These are phyloP conservation scores for Limnothrissa miodon DNA, from an alignment of 2,113 vertebrate species.

Conservation along the genomic window DNA sequence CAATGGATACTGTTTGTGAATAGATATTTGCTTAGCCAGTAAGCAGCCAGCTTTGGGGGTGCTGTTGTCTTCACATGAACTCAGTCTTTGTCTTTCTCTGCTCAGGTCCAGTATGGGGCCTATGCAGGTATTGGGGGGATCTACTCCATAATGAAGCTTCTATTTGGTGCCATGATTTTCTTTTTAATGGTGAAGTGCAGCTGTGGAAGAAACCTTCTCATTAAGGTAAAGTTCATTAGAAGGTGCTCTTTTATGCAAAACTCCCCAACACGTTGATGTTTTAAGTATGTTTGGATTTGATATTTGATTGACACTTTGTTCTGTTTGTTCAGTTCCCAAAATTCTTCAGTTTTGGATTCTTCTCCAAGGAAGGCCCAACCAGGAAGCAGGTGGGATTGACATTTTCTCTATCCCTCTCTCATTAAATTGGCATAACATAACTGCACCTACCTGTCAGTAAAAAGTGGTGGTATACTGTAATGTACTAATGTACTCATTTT, in stretches of 20 bases:
- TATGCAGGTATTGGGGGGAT: slow-evolving; percentile 82
- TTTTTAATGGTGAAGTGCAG: slow-evolving; percentile 84
- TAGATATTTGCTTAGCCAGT: neutral
- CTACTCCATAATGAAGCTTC: slow-evolving; percentile 77
- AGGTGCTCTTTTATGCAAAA: slow-evolving; percentile 35
- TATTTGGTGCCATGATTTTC: slow-evolving; percentile 89
- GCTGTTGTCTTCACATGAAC: neutral
- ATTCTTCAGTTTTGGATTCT: slow-evolving; percentile 88
- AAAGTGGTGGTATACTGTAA: too few relatives aligned
- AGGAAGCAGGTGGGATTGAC: slow-evolving; percentile 86
- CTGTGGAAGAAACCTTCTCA: slow-evolving; percentile 86
- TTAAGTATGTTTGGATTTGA: neutral
- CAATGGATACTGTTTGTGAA: neutral
- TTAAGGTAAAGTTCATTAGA: slow-evolving; percentile 75
- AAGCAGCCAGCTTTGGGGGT: neutral
- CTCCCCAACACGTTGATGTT: neutral
- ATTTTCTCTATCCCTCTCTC: slow-evolving; percentile 8
- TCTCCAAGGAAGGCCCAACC: slow-evolving; percentile 87
- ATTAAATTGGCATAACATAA: neutral
- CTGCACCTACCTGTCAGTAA: neutral
- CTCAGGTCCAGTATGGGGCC: slow-evolving; percentile 87
- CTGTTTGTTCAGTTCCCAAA: slow-evolving; percentile 77
- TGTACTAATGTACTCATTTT: too few relatives aligned
- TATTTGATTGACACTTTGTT: neutral
- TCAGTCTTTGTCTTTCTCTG: neutral